A percentile compares a stretch with the other conserved stretches of the same genome.
These are phyloP conservation scores for Drosophila nebulosa DNA, from an alignment of 1,140 invertebrate species.

Conservation along the genomic window DNA sequence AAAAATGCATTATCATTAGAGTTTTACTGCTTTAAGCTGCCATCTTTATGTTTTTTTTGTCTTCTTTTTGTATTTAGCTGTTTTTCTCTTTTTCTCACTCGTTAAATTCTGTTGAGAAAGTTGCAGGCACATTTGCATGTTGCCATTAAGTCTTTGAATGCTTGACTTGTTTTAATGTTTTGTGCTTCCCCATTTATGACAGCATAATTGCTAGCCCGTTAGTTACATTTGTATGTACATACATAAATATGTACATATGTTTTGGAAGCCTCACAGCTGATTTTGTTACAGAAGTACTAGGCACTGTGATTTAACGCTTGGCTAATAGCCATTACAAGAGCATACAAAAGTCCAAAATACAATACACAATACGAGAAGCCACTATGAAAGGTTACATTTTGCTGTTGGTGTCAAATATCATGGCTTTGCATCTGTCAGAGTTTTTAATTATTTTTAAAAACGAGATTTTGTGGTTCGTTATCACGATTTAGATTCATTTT, in stretches of 20 bases:
- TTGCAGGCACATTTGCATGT: conserved; percentile 55
- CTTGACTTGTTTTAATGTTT: conserved; percentile 52
- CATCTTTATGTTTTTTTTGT: conserved; percentile 12
- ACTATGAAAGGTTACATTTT: not conserved
- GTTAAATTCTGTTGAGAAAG: conserved; percentile 52
- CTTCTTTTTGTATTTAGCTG: too few species aligned
- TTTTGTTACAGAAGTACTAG: conserved; percentile 53
- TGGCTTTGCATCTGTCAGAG: too few species aligned
- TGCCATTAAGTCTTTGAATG: conserved; percentile 46
- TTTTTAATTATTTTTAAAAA: too few species aligned
- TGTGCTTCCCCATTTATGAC: conserved; percentile 53
- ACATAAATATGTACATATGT: not conserved
- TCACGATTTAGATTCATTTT: too few species aligned
- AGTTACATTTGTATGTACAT: conserved; percentile 36
- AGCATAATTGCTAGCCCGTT: conserved; percentile 50
- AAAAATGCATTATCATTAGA: conserved; percentile 10
- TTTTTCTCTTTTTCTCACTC: conserved; percentile 10
- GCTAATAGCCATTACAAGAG: conserved; percentile 55
- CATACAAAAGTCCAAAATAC: conserved; percentile 30
- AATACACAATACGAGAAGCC: not conserved
- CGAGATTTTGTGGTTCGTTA: too few species aligned
- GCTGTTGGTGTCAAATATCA: not conserved
- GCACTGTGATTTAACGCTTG: conserved; percentile 57
- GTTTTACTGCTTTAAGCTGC: conserved; percentile 24
- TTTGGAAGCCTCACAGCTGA: not conserved